Conservation (phyloP, 1,140 invertebrate genomes). For the Saccostrea glomerata region DNA sequence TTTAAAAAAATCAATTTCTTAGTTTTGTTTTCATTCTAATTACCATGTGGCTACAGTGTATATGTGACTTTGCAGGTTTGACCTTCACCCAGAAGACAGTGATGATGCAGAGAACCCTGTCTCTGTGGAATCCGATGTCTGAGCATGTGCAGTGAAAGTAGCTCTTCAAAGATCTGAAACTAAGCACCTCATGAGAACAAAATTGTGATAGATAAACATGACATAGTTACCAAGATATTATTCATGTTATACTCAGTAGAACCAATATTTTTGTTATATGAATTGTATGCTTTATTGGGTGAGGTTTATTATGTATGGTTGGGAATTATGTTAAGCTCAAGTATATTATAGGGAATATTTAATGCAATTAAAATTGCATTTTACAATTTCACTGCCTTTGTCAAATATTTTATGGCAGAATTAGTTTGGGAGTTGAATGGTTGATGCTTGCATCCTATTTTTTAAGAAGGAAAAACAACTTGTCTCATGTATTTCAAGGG, state of each 20-base stretch:
- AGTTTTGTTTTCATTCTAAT: too few relatives aligned
- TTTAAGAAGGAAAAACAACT: too few relatives aligned
- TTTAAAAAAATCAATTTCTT: too few relatives aligned
- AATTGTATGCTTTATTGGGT: neutral
- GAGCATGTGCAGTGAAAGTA: neutral
- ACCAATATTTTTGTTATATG: neutral
- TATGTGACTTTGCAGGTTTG: constrained; percentile 24
- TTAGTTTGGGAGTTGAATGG: neutral
- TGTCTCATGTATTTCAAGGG: too few relatives aligned
- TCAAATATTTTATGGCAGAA: too few relatives aligned
- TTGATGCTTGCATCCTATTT: neutral
- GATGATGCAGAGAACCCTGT: constrained; percentile 39
- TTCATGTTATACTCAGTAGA: neutral
- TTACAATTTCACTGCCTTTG: too few relatives aligned
- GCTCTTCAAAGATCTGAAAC: neutral
- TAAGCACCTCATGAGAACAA: too few relatives aligned
- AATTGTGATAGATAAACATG: neutral
- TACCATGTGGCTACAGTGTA: neutral
- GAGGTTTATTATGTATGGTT: neutral
- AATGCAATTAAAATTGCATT: too few relatives aligned
- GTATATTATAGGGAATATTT: neutral
- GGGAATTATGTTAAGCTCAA: constrained; percentile 1
- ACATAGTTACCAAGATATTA: neutral
- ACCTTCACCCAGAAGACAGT: constrained; percentile 32
- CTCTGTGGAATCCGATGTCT: constrained; percentile 56